Percentiles rank a stretch among this genome's conserved stretches.
These are phyloP conservation scores for Porites australiensis DNA, from an alignment of 64 coral and sea anemone species.

Conservation along the genomic window DNA sequence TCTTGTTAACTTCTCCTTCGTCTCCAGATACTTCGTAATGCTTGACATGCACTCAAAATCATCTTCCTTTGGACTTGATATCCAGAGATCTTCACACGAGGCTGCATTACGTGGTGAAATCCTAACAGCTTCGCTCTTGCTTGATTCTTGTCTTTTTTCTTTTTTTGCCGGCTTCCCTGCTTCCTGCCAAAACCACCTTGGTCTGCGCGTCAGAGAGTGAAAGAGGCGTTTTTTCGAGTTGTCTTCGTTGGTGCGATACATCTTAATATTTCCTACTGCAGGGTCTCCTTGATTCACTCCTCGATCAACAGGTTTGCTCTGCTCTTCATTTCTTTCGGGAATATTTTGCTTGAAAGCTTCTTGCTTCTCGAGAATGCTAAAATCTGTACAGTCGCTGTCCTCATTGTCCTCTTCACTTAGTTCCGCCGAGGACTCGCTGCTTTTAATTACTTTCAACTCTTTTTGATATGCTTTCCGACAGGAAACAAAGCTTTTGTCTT, in stretches of 20 bases:
- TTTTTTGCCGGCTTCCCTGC: not conserved
- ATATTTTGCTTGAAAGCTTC: not conserved
- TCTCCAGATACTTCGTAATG: conserved; percentile 24
- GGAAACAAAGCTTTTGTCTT: not conserved
- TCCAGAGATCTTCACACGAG: not conserved
- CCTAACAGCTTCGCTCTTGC: not conserved
- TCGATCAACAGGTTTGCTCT: too few relatives aligned
- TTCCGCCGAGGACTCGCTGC: not conserved
- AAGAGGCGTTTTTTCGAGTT: not conserved
- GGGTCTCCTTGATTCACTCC: too few relatives aligned
- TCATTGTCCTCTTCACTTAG: not conserved
- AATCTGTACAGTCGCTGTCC: not conserved
- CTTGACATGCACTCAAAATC: conserved; percentile 23
- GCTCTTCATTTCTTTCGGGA: too few relatives aligned
- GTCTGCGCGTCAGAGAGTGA: not conserved
- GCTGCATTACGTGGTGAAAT: not conserved
- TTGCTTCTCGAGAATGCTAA: not conserved
- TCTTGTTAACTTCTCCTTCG: not conserved
- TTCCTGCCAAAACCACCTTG: conserved; percentile 7
- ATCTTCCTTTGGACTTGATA: conserved; percentile 34
- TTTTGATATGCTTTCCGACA: not conserved
- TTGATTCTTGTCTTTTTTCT: not conserved
- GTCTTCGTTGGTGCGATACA: not conserved
- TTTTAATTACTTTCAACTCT: not conserved
- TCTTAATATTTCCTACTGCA: not conserved